These are phyloP conservation scores for Discoglossus pictus DNA, from an alignment of 2,797 vertebrate genomes.

Conservation along the genomic window DNA sequence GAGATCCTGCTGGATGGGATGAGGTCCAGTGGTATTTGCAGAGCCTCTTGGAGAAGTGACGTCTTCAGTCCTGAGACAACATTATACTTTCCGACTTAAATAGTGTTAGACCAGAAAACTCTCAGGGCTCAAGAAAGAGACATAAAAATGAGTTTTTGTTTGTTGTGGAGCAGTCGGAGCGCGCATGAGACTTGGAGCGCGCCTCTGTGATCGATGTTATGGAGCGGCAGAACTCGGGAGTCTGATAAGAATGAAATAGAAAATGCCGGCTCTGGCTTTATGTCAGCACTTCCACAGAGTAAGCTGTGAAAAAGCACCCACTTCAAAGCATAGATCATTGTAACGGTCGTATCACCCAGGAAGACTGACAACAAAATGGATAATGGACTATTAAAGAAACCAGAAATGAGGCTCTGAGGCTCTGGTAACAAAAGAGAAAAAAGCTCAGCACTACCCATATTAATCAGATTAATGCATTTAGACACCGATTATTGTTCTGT, in stretches of 20 bases:
- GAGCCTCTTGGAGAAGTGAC: too few relatives aligned
- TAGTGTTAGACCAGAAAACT: too few relatives aligned
- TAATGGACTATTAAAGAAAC: neutral
- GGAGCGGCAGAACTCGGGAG: neutral
- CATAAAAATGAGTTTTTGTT: too few relatives aligned
- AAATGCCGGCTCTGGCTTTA: neutral
- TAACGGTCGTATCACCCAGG: neutral
- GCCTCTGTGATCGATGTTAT: too few relatives aligned
- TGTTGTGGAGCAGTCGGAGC: too few relatives aligned
- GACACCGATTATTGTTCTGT: neutral
- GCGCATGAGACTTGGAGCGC: too few relatives aligned
- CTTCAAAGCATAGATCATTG: slow-evolving; percentile 9
- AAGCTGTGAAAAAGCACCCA: slow-evolving; percentile 4
- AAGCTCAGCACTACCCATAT: neutral
- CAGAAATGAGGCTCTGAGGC: neutral
- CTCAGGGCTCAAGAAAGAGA: slow-evolving; percentile 1
- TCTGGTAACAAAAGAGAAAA: neutral
- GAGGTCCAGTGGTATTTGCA: too few relatives aligned
- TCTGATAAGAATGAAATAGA: slow-evolving; percentile 28
- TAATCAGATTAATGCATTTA: neutral
- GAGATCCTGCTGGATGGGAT: too few relatives aligned
- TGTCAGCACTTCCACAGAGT: neutral
- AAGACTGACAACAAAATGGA: slow-evolving; percentile 20
- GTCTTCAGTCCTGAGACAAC: too few relatives aligned
- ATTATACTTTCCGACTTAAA: too few relatives aligned